These are phyloP conservation scores for Brachyhypopomus gauderio DNA, from an alignment of 2,113 vertebrate species.

Conservation along the genomic window DNA sequence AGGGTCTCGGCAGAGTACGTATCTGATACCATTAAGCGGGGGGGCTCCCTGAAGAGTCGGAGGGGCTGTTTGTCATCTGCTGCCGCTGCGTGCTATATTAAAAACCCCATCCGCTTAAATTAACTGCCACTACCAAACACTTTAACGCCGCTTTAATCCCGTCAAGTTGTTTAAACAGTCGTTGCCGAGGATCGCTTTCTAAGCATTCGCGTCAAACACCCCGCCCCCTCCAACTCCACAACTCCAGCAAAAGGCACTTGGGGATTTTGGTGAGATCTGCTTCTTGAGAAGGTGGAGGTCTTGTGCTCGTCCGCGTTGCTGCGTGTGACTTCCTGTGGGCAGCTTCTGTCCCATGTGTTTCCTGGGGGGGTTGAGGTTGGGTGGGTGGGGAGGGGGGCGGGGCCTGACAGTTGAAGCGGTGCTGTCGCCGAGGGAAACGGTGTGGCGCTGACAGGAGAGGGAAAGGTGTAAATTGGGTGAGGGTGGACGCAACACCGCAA, in stretches of 20 bases:
- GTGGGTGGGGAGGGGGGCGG: background rate
- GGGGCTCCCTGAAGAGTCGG: conserved; percentile 77
- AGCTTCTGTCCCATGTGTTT: conserved; percentile 25
- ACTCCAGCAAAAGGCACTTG: background rate
- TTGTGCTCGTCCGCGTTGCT: background rate
- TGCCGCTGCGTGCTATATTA: conserved; percentile 80
- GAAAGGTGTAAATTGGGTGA: conserved; percentile 79
- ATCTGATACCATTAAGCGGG: conserved; percentile 79
- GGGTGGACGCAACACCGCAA: conserved; percentile 67
- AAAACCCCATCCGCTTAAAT: conserved; percentile 81
- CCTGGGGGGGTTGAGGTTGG: background rate
- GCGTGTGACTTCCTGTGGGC: conserved; percentile 38
- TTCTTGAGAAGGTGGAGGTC: conserved; percentile 16
- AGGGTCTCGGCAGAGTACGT: conserved; percentile 76
- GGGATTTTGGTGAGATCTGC: background rate
- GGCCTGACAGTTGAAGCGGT: conserved; percentile 64
- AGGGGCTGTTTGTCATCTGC: conserved; percentile 78
- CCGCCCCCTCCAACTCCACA: conserved; percentile 10
- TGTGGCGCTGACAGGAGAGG: conserved; percentile 65
- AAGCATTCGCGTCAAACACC: conserved; percentile 53
- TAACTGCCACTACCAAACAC: conserved; percentile 76
- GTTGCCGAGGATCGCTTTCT: conserved; percentile 62
- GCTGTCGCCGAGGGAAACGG: conserved; percentile 63
- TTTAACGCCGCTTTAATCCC: conserved; percentile 77
- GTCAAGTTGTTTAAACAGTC: conserved; percentile 77